Evolutionary conservation across 1,140 invertebrate species (phyloP).

Genomic region (Melanaphis sacchari): DNA sequence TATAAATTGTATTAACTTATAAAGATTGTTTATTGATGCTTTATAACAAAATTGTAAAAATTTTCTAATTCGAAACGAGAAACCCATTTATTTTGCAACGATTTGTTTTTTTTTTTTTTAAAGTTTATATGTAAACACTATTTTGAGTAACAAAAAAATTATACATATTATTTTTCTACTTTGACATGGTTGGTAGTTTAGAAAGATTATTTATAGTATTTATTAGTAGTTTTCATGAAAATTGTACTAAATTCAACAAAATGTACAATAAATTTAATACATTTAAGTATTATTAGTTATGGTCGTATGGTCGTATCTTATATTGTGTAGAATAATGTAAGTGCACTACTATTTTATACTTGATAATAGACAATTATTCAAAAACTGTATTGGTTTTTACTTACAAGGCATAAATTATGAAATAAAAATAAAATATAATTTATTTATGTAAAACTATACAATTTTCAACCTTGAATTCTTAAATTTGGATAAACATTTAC

Average conservation of each 20-base stretch:
- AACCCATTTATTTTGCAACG: background rate
- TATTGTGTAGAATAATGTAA: background rate
- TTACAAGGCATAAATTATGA: background rate
- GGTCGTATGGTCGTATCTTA: background rate
- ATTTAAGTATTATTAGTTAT: background rate
- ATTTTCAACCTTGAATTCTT: background rate
- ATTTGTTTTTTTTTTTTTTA: background rate
- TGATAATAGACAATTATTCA: background rate
- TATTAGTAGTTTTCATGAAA: background rate
- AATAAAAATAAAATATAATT: background rate
- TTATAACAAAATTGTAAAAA: background rate
- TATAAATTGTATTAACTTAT: background rate
- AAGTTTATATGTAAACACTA: background rate
- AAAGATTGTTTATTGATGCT: background rate
- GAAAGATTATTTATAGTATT: background rate
- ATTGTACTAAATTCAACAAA: background rate
- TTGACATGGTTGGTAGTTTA: background rate
- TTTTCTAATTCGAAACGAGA: background rate
- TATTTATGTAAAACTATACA: too few relatives aligned
- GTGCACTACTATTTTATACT: background rate
- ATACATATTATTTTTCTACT: background rate
- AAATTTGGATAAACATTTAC: background rate
- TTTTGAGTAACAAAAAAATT: background rate
- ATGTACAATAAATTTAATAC: background rate
- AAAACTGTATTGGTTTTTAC: background rate